Evolutionary conservation across 2,113 vertebrate species (phyloP), one percentile per base, ranked within the genome.

Genomic region (Poeciliopsis turrubarensis): DNA sequence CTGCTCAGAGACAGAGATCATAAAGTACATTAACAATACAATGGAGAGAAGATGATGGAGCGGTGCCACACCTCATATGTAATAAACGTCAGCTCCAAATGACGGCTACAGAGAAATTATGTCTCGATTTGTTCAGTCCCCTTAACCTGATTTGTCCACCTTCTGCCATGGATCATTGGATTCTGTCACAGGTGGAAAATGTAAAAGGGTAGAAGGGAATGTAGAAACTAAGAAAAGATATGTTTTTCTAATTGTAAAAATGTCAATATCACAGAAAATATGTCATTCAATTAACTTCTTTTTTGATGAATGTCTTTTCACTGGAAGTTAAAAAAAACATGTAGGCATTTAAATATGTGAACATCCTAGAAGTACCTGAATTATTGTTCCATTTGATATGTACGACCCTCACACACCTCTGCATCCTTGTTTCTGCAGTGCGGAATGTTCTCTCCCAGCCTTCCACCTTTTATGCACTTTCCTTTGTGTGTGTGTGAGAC

Each of bases 401-500:
- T 72, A 10, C 37, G 60, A 60, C 22, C 15, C 67, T 65, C 57
- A 62, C 14, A 27, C 47, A 17, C 22, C 31, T 63, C 31, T 10
- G 31, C 17, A 14, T 80, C 25, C 22, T 74, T n/a, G 29, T 44
- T 73, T 41, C 37, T 77, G 32, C 47, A 54, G 17, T 27, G 7
- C n/a, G 3, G 54, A 64, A 68, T 27, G 30, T 34, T 79, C n/a
- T 63, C 65, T 69, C 65, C 68, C 64, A 65, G 30, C 47, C 63
- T 68, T 26, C 65, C 60, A 66, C 67, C 27, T 17, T 73, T 31
- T 14, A 5, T 39, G 1, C 39, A 79, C 60, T 70, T 62, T 22
- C 30, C 57, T 62, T n/a, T 54, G 32, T 65, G 66, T 65, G 70
- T 26, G 69, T 47, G 37, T 47, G 67, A 65, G 70, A 80, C 73